Evolutionary conservation across 2,113 vertebrate species (phyloP), one percentile per base, ranked within the genome.

Genomic region (Pogonocichla stellata): DNA sequence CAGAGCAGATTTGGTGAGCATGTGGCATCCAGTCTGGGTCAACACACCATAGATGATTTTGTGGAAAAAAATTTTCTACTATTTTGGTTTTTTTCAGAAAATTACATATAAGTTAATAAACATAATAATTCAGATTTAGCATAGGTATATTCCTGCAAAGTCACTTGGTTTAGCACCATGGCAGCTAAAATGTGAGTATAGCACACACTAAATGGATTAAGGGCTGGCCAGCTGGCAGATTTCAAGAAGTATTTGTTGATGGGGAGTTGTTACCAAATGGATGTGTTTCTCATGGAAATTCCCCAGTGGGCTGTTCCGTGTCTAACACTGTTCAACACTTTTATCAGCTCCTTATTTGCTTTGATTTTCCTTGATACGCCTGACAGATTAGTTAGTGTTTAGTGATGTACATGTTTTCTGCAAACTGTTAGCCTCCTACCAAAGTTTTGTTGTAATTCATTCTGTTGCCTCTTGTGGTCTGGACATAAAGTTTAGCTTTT

Each of bases 161-260:
- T 19, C 19, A 33, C 65, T 81, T 72, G 18, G 14, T 88, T 92
- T 72, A 82, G 19, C n/a, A 57, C 28, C 25, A 19, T 9, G 57
- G 64, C 34, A 75, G 38, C 69, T 87, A 92, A 93, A 80, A 72
- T 20, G 7, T 71, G 47, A 40, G 18, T 88, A 58, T 40, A 66
- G 18, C 38, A 56, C 53, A 47, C 26, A 22, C 34, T 86, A 91
- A 88, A 72, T 57, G 72, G 64, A 92, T 94, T 88, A 90, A 67
- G 64, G 34, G 73, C 72, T 70, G 54, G 50, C 50, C 92, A 95
- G 69, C 67, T 94, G 94, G 58, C 69, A 92, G 62, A 80, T 92
- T 93, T 80, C 77, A 84, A 33, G 61, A 92, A 51, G 56, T 78
- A 82, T 74, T 96, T 80, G 92, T 90, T 6, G 12, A 26, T 90